These are phyloP conservation scores for Labeo rohita DNA, from an alignment of 2,113 vertebrate species.

Conservation along the genomic window DNA sequence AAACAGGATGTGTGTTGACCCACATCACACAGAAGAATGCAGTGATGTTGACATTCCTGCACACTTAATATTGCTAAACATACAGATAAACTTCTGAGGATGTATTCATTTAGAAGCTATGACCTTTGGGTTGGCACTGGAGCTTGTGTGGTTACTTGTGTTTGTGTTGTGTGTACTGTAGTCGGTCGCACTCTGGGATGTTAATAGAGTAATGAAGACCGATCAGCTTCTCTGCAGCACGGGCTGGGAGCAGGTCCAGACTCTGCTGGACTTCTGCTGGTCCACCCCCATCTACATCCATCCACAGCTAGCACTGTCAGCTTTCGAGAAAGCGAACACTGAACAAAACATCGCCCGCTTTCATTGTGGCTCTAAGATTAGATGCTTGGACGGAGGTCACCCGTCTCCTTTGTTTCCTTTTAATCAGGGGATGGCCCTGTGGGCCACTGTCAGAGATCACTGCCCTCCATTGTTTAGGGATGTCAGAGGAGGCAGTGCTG, in stretches of 20 bases:
- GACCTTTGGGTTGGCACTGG: not conserved
- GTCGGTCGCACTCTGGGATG: not conserved
- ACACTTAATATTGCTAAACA: not conserved
- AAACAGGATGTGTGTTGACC: not conserved
- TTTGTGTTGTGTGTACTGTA: conserved; percentile 4
- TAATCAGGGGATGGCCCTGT: conserved; percentile 26
- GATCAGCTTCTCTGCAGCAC: conserved; percentile 7
- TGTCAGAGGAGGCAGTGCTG: conserved; percentile 14
- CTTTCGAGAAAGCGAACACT: conserved; percentile 14
- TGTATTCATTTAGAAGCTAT: not conserved
- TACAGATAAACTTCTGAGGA: not conserved
- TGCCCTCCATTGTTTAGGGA: conserved; percentile 38
- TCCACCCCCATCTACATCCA: conserved; percentile 15
- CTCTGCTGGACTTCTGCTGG: not conserved
- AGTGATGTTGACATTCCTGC: conserved; percentile 34
- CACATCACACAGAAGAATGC: not conserved
- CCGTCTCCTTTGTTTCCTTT: conserved; percentile 34
- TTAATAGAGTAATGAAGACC: conserved; percentile 30
- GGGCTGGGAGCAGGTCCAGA: conserved; percentile 1
- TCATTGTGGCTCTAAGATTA: conserved; percentile 30
- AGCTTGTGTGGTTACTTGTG: not conserved
- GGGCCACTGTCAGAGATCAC: conserved; percentile 39
- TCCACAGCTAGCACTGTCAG: conserved; percentile 7
- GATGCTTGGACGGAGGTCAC: conserved; percentile 40
- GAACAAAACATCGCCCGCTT: conserved; percentile 6